Evolutionary conservation across 2,113 vertebrate genomes (phyloP), one percentile per base, ranked within the genome.

Genomic region (Xiphophorus hellerii): DNA sequence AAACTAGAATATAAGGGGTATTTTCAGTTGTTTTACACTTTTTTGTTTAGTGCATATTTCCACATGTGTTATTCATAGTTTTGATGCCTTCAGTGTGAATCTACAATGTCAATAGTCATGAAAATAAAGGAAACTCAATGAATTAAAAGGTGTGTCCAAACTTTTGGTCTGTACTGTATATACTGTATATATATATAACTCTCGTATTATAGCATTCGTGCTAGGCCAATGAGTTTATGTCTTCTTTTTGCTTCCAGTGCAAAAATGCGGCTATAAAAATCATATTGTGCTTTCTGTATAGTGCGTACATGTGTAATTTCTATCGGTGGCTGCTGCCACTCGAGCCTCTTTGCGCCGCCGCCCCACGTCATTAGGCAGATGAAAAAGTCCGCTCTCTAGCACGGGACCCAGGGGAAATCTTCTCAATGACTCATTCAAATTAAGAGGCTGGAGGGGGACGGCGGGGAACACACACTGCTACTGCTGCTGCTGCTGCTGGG

Each of bases 341-440:
- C 4, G 60, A 89, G 80, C 80, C 51, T 14, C 74, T 71, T 82
- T 88, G 78, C 82, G 80, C 86, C 29, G 10, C 54, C 30, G 3
- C 79, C 70, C 69, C 15, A 31, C 75, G 78, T 89, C 88, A 79
- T 88, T 75, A 88, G 62, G 77, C 69, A 77, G 85, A 91, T 88
- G 87, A 92, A 89, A 90, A 88, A 83, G 77, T 76, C 74, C 73
- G 81, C 84, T 88, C 86, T 87, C 81, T 44, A 84, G 71, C 86
- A 83, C 51, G 6, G 73, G 79, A 83, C 92, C 83, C 86, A 7
- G 27, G 88, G 88, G 89, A 88, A 51, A 68, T 62, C 78, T 70
- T 76, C 87, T 91, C 90, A 82, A 76, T 88, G 88, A 89, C 83
- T 92, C 82, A 83, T 69, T 88, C 91, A 88, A 89, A 93, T 91